phyloP scores from a whole-genome alignment of 2,797 vertebrate genomes.

The Buceros bicornis region DNA sequence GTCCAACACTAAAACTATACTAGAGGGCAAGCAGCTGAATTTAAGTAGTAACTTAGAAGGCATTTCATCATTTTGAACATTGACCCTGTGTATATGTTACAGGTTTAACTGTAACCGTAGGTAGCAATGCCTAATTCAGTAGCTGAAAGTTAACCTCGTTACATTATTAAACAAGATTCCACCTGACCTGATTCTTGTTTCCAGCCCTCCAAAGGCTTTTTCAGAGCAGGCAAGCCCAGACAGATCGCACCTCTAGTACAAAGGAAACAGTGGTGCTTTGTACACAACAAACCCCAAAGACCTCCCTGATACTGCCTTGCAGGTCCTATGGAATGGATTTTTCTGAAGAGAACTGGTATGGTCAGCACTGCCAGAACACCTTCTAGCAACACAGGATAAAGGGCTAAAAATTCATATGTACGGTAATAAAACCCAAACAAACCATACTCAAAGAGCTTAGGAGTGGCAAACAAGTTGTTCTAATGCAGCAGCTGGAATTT shows the following conservation, averaged over 20 bases:
- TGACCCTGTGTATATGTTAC: background rate
- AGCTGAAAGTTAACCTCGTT: background rate
- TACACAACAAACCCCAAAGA: background rate
- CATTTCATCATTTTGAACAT: background rate
- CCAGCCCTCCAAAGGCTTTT: conserved; percentile 8
- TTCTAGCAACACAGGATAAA: background rate
- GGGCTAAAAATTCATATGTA: background rate
- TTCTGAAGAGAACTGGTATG: background rate
- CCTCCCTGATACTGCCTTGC: background rate
- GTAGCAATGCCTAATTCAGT: background rate
- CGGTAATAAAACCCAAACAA: background rate
- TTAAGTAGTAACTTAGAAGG: background rate
- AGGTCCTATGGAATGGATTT: background rate
- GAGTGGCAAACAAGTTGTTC: background rate
- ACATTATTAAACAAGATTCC: background rate
- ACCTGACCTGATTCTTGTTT: background rate
- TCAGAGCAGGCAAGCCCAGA: conserved; percentile 14
- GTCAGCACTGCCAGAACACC: background rate
- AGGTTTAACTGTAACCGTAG: background rate
- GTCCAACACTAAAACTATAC: background rate
- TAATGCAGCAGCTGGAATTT: background rate
- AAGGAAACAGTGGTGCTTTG: conserved; percentile 28
- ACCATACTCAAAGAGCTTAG: background rate
- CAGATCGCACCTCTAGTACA: background rate
- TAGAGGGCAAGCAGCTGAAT: background rate